Evolutionary conservation across 2,888 invertebrate genomes (phyloP), one percentile per base, ranked within the genome.

Genomic region (Dicyrtoma fusca): DNA sequence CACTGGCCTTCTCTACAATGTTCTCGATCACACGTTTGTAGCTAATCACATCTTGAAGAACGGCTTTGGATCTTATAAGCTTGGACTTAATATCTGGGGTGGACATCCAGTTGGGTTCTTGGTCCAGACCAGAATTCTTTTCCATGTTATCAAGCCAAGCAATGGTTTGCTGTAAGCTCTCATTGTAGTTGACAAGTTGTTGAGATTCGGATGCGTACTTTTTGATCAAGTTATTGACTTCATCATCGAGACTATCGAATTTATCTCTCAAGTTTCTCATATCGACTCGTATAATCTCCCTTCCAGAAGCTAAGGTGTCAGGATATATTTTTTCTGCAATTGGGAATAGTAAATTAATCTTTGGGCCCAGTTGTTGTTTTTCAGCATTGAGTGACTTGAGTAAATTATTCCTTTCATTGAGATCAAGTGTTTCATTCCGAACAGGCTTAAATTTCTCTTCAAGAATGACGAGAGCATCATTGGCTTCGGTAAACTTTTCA

Each of bases 21-120:
- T 91, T 90, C 85, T 97, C 96, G 53, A 97, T 90, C 5, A 95
- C 90, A 78, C 95, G 87, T 83, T 95, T 95, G 82, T 97, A 93
- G 0, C 95, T 91, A 72, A 90, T 85, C 25, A 95, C 92, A 84
- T 97, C 97, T 85, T 97, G 95, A 69, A 92, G 87, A 61, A 90
- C 86, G 0, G 92, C 86, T 83, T 93, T 95, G 82, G 91, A 90
- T 83, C 95, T 95, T 42, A 93, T 85, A 49, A 95, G 83, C 83
- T 92, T 93, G 0, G 92, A 90, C 75, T 92, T 88, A 10, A 93
- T 90, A 83, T 95, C 95, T 83, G 92, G 94, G 5, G 92, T 88
- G 1, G 92, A 91, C 61, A 90, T 88, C 85, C 92, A 89, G 3
- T 88, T 86, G 1, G 90, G 88, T n/a, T 69, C 69, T 78, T 90